Conservation (phyloP, 2,113 vertebrate genomes). For the Struthio camelus region DNA sequence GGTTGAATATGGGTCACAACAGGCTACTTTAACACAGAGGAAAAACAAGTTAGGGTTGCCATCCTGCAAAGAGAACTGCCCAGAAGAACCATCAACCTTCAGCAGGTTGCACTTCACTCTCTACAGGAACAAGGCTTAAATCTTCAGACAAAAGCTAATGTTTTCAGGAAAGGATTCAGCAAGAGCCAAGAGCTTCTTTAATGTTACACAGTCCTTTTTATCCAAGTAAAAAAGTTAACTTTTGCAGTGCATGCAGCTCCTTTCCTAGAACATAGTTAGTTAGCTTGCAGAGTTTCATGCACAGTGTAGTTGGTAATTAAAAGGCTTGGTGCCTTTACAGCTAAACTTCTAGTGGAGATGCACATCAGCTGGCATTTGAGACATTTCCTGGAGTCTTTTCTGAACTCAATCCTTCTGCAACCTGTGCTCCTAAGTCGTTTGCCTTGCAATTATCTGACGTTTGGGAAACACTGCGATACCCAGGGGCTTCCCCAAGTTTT, state of each 20-base stretch:
- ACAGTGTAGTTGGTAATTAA: rapidly evolving
- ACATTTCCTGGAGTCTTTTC: background rate
- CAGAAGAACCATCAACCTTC: background rate
- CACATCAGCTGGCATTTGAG: background rate
- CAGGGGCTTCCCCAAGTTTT: too few species aligned
- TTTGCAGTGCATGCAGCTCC: background rate
- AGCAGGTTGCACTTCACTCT: background rate
- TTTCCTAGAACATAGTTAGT: background rate
- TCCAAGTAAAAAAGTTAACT: background rate
- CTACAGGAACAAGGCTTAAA: background rate
- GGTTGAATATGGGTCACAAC: background rate
- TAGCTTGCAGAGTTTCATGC: background rate
- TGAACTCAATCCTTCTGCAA: background rate
- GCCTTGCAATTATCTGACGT: background rate
- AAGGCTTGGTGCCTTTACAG: background rate
- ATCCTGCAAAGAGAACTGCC: background rate
- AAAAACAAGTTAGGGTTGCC: background rate
- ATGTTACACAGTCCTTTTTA: background rate
- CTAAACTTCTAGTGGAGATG: background rate
- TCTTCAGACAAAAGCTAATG: background rate
- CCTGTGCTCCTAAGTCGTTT: background rate
- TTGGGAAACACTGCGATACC: background rate
- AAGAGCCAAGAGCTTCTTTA: background rate
- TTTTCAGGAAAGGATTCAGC: background rate
- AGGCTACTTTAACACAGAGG: background rate